Conservation (phyloP, 2,888 invertebrate species). For the Thymelicus sylvestris region DNA sequence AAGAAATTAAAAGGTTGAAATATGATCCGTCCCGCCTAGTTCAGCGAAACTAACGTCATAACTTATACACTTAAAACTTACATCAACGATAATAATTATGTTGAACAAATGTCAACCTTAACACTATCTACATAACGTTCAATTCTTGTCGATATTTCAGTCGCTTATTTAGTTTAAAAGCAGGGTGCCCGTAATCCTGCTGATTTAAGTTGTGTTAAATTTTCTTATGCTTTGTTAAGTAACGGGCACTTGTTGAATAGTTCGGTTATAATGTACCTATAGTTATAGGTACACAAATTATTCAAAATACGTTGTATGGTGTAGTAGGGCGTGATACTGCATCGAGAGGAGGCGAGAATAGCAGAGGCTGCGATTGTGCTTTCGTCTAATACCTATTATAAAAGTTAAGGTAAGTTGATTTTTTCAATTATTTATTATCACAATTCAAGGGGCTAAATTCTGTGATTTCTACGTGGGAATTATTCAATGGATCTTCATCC, state of each 20-base stretch:
- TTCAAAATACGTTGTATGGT: neutral
- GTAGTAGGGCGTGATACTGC: neutral
- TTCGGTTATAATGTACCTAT: neutral
- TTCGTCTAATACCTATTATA: neutral
- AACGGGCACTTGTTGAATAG: neutral
- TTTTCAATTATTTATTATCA: neutral
- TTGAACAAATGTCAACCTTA: neutral
- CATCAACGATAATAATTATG: neutral
- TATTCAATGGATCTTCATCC: too few relatives aligned
- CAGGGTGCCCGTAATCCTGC: neutral
- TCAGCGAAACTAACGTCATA: neutral
- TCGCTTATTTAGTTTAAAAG: neutral
- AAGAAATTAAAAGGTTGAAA: constrained; percentile 1
- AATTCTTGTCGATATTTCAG: neutral
- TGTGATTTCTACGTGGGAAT: too few relatives aligned
- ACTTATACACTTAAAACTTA: neutral
- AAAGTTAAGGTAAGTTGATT: neutral
- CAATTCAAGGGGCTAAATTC: too few relatives aligned
- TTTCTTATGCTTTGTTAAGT: neutral
- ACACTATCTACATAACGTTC: neutral
- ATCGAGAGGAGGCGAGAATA: neutral
- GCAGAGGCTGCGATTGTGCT: neutral
- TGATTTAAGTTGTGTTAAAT: neutral
- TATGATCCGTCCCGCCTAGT: neutral
- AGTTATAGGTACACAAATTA: neutral